These are phyloP conservation scores for Pteronura brasiliensis DNA, from an alignment of 2,113 vertebrate genomes.

Conservation along the genomic window DNA sequence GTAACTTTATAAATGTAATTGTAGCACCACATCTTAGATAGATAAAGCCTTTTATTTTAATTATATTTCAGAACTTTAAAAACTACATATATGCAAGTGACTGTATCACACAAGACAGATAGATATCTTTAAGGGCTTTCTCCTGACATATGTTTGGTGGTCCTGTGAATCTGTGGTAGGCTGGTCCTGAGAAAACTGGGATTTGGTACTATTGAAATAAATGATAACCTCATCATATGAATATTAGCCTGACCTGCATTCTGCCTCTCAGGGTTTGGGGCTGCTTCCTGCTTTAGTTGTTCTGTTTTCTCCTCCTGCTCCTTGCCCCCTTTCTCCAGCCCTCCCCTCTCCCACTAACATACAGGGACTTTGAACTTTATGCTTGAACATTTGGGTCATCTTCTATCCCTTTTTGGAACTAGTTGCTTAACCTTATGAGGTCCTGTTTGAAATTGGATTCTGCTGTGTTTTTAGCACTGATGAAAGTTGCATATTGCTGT, in stretches of 20 bases:
- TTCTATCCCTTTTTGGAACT: not conserved
- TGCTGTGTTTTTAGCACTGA: not conserved
- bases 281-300: not conserved
- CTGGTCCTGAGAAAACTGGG: not conserved
- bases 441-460: not conserved
- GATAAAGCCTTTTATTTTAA: not conserved
- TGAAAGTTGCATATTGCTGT: not conserved
- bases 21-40: not conserved
- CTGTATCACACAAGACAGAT: not conserved
- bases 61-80: constrained; percentile 14
- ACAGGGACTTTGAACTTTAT: not conserved
- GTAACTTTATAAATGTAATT: not conserved
- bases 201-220: not conserved
- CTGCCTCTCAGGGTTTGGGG: not conserved
- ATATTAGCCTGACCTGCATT: not conserved
- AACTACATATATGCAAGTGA: not conserved
- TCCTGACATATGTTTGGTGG: not conserved
- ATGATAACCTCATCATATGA: not conserved
- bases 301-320: not conserved
- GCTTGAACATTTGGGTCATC: not conserved
- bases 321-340: too few relatives aligned
- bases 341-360: not conserved
- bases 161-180: not conserved
- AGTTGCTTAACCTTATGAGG: not conserved
- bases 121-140: not conserved